Percentiles rank a stretch among this genome's conserved stretches.
Conservation (phyloP, 64 coral and sea anemone species). For the Porites lutea region DNA sequence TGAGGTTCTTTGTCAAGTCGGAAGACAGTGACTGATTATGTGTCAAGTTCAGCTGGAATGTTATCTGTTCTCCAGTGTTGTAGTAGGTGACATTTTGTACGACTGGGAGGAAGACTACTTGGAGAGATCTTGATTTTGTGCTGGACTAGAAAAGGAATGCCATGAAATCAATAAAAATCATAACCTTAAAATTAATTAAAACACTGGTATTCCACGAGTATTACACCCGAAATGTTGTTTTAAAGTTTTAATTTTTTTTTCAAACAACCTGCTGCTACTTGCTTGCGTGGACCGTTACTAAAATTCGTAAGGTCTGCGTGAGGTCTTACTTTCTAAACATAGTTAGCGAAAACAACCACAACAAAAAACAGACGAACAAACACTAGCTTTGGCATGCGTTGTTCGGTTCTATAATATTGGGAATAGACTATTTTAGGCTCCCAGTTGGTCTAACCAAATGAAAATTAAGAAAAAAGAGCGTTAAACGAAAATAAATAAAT, state of each 20-base stretch:
- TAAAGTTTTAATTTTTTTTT: background rate
- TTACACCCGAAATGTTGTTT: background rate
- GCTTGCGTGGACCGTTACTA: no score
- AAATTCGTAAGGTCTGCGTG: no score
- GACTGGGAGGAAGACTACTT: constrained; percentile 51
- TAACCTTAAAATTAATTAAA: background rate
- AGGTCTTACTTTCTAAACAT: no score
- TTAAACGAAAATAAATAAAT: no score
- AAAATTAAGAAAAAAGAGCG: no score
- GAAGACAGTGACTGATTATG: constrained; percentile 68
- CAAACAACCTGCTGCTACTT: no score
- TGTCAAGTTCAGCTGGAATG: constrained; percentile 54
- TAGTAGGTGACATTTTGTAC: constrained; percentile 81
- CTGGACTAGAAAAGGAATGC: background rate
- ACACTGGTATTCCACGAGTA: background rate
- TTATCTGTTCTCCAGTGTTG: constrained; percentile 74
- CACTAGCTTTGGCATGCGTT: no score
- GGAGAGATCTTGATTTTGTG: background rate
- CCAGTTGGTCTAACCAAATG: no score
- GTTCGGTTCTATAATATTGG: no score
- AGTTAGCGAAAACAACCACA: no score
- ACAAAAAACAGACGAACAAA: no score
- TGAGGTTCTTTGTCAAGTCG: background rate
- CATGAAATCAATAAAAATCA: background rate
- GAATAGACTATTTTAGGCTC: no score